A percentile compares a stretch with the other conserved stretches of the same genome.
Conservation (phyloP, 1,140 invertebrate species). For the Choristoneura fumiferana region DNA sequence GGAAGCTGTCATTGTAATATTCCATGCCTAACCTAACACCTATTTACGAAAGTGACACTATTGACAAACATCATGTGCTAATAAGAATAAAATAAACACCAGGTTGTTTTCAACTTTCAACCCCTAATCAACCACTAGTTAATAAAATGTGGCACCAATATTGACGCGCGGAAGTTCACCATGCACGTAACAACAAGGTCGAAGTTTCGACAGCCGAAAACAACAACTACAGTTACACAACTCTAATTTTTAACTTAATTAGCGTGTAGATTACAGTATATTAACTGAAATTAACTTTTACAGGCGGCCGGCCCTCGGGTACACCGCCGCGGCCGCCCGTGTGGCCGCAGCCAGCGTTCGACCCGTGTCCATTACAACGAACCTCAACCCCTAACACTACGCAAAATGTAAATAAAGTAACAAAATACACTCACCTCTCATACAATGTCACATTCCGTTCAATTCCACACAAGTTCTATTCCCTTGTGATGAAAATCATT, state of each 20-base stretch:
- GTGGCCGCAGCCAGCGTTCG: constrained; percentile 45
- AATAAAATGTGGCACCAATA: constrained; percentile 20
- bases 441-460: constrained; percentile 78
- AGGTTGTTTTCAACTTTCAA: not conserved
- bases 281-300: constrained; percentile 24
- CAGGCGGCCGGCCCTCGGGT: constrained; percentile 31
- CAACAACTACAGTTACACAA: constrained; percentile 65
- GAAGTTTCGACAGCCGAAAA: constrained; percentile 36
- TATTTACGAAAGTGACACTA: constrained; percentile 15
- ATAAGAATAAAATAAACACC: constrained; percentile 9
- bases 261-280: constrained; percentile 17
- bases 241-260: constrained; percentile 25
- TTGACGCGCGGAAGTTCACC: constrained; percentile 37
- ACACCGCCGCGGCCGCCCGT: constrained; percentile 47
- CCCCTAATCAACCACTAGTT: not conserved
- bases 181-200: constrained; percentile 47
- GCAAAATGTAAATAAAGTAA: constrained; percentile 72
- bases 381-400: constrained; percentile 41
- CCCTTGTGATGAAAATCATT: constrained; percentile 68
- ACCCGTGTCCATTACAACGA: constrained; percentile 60
- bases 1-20: not conserved
- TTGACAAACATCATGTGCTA: constrained; percentile 18
- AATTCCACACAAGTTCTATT: constrained; percentile 71
- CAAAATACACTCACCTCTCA: constrained; percentile 71
- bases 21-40: constrained; percentile 15